Percentiles rank a stretch among this genome's conserved stretches.
phyloP scores from a whole-genome alignment of 1,140 invertebrate genomes.

The Chelonus insularis region DNA sequence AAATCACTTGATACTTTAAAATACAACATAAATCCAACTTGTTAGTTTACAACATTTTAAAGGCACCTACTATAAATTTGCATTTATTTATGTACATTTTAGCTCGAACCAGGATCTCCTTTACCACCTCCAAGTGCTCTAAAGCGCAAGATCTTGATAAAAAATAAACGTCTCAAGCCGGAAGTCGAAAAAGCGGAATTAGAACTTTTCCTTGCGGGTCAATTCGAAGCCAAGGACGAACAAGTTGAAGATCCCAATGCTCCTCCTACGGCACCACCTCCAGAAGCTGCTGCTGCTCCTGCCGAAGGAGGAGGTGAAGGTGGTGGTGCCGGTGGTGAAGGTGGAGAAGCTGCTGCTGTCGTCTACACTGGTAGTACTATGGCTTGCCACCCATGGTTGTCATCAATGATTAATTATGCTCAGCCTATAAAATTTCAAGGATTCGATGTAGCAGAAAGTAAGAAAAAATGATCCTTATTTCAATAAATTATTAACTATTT shows the following conservation, averaged over 20 bases:
- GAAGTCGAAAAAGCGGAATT: slow-evolving; percentile 95
- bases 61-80: no score
- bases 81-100: no score
- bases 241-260: slow-evolving; percentile 87
- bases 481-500: no score
- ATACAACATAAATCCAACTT: no score
- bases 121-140: slow-evolving; percentile 89
- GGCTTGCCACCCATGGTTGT: slow-evolving; percentile 98
- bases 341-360: slow-evolving; percentile 68
- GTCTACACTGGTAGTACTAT: slow-evolving; percentile 94
- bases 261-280: slow-evolving; percentile 61
- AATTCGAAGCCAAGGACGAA: slow-evolving; percentile 85
- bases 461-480: no score
- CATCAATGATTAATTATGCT: slow-evolving; percentile 99
- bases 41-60: no score
- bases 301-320: slow-evolving; percentile 38
- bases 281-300: slow-evolving; percentile 39
- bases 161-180: slow-evolving; percentile 96
- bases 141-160: slow-evolving; percentile 96
- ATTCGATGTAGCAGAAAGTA: slow-evolving; percentile 94
- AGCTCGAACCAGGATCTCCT: slow-evolving; percentile 82
- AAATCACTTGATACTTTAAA: no score
- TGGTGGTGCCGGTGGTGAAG: slow-evolving; percentile 57
- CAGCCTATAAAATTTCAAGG: slow-evolving; percentile 99
- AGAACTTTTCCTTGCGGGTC: slow-evolving; percentile 85